Percentiles rank a stretch among this genome's conserved stretches.
Conservation (phyloP, 2,797 vertebrate species). For the Sebastes cheni region DNA sequence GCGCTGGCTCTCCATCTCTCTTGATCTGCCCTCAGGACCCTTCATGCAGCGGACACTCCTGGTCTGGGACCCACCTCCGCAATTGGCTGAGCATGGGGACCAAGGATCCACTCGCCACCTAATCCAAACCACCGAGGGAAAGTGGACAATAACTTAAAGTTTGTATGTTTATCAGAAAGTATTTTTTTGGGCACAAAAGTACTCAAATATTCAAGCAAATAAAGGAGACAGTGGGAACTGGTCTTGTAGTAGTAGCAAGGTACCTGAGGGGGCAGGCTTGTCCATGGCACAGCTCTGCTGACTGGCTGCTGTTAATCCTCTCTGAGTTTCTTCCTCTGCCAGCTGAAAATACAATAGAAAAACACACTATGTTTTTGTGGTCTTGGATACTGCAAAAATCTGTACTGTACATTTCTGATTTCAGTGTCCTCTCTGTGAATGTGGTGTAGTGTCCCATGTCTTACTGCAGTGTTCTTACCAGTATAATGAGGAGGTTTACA, state of each 20-base stretch:
- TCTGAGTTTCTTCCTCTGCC: constrained; percentile 79
- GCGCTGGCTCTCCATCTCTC: constrained; percentile 75
- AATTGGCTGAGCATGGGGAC: constrained; percentile 89
- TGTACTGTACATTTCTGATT: neutral
- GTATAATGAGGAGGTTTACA: neutral
- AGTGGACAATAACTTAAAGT: neutral
- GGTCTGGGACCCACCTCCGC: constrained; percentile 88
- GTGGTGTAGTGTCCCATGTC: neutral
- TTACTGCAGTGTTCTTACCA: neutral
- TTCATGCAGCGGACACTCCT: constrained; percentile 88
- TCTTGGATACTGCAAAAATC: neutral
- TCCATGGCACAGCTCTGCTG: constrained; percentile 82
- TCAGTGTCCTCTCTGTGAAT: neutral
- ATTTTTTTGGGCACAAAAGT: too few species aligned
- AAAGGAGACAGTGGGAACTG: neutral
- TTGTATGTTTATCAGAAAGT: neutral
- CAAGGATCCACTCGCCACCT: constrained; percentile 92
- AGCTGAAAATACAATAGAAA: constrained; percentile 60
- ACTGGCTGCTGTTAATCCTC: constrained; percentile 76
- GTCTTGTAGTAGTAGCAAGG: constrained; percentile 27
- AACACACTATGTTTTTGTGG: neutral
- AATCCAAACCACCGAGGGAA: neutral
- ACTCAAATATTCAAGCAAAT: neutral
- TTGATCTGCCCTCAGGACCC: constrained; percentile 77
- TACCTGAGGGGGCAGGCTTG: constrained; percentile 91